phyloP scores from a whole-genome alignment of 2,797 vertebrate genomes.

The Sebastes minor region DNA sequence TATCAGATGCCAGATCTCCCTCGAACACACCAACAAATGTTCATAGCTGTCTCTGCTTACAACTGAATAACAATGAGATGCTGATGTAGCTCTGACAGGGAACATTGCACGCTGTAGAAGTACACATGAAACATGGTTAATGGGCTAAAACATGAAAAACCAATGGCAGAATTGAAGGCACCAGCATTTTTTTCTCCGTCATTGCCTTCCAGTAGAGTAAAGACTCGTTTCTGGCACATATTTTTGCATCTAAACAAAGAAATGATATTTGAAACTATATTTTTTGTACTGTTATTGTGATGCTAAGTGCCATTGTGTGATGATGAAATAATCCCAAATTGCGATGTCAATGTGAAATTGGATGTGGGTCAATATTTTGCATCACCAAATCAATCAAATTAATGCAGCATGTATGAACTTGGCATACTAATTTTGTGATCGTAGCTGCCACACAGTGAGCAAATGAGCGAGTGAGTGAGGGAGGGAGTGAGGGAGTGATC shows the following conservation, averaged over 20 bases:
- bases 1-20: slow-evolving; percentile 23
- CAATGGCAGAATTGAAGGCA: neutral
- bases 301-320: neutral
- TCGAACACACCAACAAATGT: slow-evolving; percentile 13
- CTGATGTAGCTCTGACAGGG: slow-evolving; percentile 20
- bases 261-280: neutral
- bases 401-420: neutral
- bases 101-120: neutral
- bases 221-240: neutral
- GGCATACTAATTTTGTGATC: neutral
- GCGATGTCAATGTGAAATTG: neutral
- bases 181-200: neutral
- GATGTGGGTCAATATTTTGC: neutral
- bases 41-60: slow-evolving; percentile 18
- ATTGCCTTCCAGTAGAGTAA: neutral
- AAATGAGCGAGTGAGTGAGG: neutral
- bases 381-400: neutral
- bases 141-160: slow-evolving; percentile 6
- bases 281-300: neutral
- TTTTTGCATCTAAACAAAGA: neutral
- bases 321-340: neutral
- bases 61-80: slow-evolving; percentile 36
- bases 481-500: neutral
- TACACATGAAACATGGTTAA: slow-evolving; percentile 5
- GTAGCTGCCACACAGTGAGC: neutral